Base-by-base conservation (phyloP, 2,113 vertebrate genomes). In the Leucoraja erinaceus region DNA sequence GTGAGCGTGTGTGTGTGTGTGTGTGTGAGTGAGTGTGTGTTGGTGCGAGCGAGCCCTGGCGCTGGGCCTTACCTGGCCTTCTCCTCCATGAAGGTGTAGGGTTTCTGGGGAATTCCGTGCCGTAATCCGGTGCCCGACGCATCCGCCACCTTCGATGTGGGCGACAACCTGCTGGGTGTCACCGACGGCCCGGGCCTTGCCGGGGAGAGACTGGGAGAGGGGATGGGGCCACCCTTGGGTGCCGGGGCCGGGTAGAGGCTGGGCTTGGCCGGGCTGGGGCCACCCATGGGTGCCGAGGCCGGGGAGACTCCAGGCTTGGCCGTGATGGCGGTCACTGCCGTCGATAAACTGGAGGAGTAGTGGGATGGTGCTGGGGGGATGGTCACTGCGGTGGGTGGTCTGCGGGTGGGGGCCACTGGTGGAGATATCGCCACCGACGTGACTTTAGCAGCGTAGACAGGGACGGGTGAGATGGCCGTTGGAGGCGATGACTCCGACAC, bases 1-100 rank as follows among this genome's bases (percentile, higher is more conserved):
- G 38, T 47, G 38, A 47, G 38, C 38, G 38, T 47, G 38, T 47
- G 38, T 0, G 38, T 47, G 38, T 47, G 38, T 1, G 38, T 3
- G 38, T 47, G 38, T 47, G 38, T 1, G 38, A 1, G 16, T 3
- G 66, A 68, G 16, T 10, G 7, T 16, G 4, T 5, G 12, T 6
- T 0, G 31, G n/a, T n/a, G n/a, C n/a, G n/a, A n/a, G n/a, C n/a
- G n/a, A n/a, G n/a, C n/a, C n/a, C n/a, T n/a, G n/a, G n/a, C n/a
- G n/a, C n/a, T n/a, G n/a, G n/a, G 1, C 8, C 93, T 95, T 96
- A 98, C 99, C 99, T 98, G 77, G 98, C 98, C 94, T 98, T 99
- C 95, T 99, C 98, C 0, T 99, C 99, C 97, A 99, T 96, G 94
- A 99, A 99, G 2, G 99, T 99, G 93, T 99, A 99, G 0, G 99